Percentiles rank a stretch among this genome's conserved stretches.
Conservation (phyloP, 2,113 vertebrate genomes). For the Salvelinus sp. region DNA sequence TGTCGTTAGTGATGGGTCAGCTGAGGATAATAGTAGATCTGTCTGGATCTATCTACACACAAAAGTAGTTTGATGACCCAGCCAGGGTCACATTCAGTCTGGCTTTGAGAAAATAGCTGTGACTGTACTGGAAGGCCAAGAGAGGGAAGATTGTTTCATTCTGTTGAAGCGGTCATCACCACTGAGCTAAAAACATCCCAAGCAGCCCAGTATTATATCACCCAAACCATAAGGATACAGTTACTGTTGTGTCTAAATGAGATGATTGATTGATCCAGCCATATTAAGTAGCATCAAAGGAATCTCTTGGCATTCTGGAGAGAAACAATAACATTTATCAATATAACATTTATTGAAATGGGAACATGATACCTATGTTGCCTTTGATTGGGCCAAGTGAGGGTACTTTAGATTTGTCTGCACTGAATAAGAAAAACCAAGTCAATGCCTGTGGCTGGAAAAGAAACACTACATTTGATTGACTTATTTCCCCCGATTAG, state of each 20-base stretch:
- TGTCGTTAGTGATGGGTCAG: conserved; percentile 7
- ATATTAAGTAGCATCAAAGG: background rate
- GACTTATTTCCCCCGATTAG: conserved; percentile 49
- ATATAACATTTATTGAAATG: too few relatives aligned
- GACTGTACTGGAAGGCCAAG: background rate
- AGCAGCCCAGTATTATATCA: background rate
- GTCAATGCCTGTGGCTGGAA: conserved; percentile 33
- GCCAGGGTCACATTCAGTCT: conserved; percentile 5
- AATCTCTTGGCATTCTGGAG: too few relatives aligned
- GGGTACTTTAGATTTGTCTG: background rate
- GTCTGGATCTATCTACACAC: conserved; percentile 7
- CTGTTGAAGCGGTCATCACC: background rate
- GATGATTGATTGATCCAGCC: background rate
- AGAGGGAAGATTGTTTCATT: background rate
- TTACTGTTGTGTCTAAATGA: background rate
- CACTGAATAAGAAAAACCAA: background rate
- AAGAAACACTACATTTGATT: conserved; percentile 26
- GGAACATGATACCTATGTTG: too few relatives aligned
- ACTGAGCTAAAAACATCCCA: background rate
- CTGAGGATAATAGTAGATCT: background rate
- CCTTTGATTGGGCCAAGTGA: too few relatives aligned
- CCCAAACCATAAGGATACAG: background rate
- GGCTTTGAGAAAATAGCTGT: background rate
- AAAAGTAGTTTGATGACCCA: background rate
- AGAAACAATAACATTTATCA: too few relatives aligned